Evolutionary conservation across 1,140 invertebrate genomes (phyloP), one percentile per base, ranked within the genome.

Genomic region (Aphaenogaster rudis): DNA sequence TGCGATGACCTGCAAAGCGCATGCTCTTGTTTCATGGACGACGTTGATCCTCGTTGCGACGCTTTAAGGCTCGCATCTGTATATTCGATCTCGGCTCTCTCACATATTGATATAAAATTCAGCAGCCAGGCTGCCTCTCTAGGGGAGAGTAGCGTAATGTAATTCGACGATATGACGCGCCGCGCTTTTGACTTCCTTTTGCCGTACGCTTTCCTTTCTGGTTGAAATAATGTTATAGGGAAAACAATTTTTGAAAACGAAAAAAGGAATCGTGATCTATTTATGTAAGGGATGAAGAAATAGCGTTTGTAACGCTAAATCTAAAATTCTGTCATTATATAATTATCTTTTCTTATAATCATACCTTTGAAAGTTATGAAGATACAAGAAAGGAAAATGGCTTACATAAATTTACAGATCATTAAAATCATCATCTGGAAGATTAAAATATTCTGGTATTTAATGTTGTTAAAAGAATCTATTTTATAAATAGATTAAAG

Each of bases 1-100:
- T 50, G 72, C 84, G 50, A 86, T 66, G 84, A 79, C 72, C 84
- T 66, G 84, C 84, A 66, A 86, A 86, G 63, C 76, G 63, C 54
- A 50, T 61, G 54, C 39, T 28, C 28, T 67, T 42, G 66, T 72
- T 57, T 57, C 59, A 39, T 0, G 76, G 64, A 84, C 28, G 66
- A 36, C 80, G 54, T 48, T 67, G 86, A 80, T 57, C 74, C n/a
- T 57, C 28, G 33, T 63, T 67, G 48, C 63, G n/a, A 42, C 36
- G 63, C 78, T 74, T 78, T 61, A 45, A 63, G 57, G 7, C 6
- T 79, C 45, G 4, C 33, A 45, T 76, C 54, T 63, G 42, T 15
- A 42, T 63, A 45, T 78, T 78, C 15, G 57, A 78, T 48, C 21
- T 57, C n/a, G 11, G 9, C 52, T 11, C 28, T 48, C 21, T 61